Conservation (phyloP, 2,888 invertebrate species). For the Nomada ruficornis region DNA sequence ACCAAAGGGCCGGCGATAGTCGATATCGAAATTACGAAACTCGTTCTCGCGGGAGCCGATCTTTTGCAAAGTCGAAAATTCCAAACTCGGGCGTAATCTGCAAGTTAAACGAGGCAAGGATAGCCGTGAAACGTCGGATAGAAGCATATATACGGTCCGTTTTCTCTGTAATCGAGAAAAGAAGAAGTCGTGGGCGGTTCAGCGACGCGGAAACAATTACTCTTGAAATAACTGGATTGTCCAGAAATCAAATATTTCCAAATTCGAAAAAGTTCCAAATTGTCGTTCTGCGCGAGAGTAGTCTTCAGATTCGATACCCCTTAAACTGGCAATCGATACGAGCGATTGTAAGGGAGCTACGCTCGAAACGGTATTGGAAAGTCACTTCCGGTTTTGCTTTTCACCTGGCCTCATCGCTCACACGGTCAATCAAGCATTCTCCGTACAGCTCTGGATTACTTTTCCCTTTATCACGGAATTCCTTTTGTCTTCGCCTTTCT, state of each 20-base stretch:
- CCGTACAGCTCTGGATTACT: slow-evolving; percentile 2
- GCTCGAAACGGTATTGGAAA: slow-evolving; percentile 37
- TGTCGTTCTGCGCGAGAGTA: neutral
- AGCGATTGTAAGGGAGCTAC: slow-evolving; percentile 35
- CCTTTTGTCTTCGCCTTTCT: slow-evolving; percentile 27
- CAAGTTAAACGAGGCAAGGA: neutral
- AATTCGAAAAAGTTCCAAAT: no score
- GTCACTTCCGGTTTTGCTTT: slow-evolving; percentile 28
- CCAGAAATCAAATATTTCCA: slow-evolving; percentile 24
- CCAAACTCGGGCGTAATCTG: neutral
- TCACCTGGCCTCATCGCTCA: slow-evolving; percentile 12
- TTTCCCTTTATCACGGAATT: neutral
- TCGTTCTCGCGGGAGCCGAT: neutral
- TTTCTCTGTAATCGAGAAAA: slow-evolving; percentile 15
- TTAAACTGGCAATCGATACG: slow-evolving; percentile 52
- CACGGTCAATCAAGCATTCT: neutral
- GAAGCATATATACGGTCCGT: slow-evolving; percentile 1
- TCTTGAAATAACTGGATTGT: slow-evolving; percentile 18
- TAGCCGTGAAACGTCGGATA: neutral
- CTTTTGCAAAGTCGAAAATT: neutral
- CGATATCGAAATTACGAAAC: slow-evolving; percentile 25
- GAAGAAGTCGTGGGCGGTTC: neutral
- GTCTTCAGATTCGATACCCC: slow-evolving; percentile 35
- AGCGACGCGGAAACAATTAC: slow-evolving; percentile 22
- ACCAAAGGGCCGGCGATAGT: neutral